Conservation (phyloP, 2,113 vertebrate species). For the Nycticorax nycticorax region DNA sequence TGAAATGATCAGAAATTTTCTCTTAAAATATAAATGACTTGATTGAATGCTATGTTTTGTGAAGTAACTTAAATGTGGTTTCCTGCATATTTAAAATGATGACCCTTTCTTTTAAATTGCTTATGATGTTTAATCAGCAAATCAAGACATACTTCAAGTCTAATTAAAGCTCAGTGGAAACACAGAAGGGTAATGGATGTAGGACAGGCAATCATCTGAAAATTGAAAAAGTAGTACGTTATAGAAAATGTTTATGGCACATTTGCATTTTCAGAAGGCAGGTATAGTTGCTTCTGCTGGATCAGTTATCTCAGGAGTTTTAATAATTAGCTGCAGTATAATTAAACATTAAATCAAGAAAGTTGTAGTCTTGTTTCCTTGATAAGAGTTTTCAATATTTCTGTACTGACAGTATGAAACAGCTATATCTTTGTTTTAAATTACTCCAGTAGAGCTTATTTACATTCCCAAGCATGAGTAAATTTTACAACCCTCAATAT, state of each 20-base stretch:
- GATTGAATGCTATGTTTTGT: background rate
- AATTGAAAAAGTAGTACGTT: constrained; percentile 10
- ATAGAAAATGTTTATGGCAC: constrained; percentile 37
- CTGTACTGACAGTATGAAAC: background rate
- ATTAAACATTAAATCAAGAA: constrained; percentile 62
- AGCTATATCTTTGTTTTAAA: constrained; percentile 2
- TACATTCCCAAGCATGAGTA: background rate
- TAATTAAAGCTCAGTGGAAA: constrained; percentile 56
- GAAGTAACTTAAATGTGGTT: background rate
- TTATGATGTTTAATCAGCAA: constrained; percentile 47
- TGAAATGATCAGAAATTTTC: background rate
- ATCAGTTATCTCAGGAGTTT: constrained; percentile 29
- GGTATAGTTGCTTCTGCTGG: constrained; percentile 3
- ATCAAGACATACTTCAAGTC: constrained; percentile 45
- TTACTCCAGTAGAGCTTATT: background rate
- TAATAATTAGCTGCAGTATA: constrained; percentile 61
- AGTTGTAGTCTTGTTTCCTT: background rate
- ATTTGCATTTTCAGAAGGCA: constrained; percentile 52
- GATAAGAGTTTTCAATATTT: background rate
- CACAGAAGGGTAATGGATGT: background rate
- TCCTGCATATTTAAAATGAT: background rate
- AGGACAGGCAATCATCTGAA: constrained; percentile 39
- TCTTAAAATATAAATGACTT: background rate
- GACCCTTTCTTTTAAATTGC: constrained; percentile 29
- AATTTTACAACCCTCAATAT: background rate